Evolutionary conservation across 2,888 invertebrate species (phyloP).

Genomic region (Eristalinus sepulchralis): DNA sequence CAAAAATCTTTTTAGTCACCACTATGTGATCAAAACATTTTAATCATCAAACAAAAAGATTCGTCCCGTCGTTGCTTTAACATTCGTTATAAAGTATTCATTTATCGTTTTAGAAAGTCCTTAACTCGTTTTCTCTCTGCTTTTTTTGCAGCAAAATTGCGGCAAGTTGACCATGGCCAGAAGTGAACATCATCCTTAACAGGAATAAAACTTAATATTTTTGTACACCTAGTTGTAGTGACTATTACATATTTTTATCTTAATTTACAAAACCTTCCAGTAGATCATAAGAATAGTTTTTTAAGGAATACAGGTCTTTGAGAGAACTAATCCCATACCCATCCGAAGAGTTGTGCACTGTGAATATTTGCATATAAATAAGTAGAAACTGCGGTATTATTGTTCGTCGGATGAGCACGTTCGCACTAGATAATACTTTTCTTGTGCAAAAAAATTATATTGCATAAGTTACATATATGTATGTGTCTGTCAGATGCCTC

Average conservation of each 20-base stretch:
- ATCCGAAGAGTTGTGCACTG: background rate
- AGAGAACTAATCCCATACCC: background rate
- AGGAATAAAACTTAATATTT: background rate
- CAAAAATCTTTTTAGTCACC: too few species aligned
- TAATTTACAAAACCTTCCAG: slow-evolving; percentile 42
- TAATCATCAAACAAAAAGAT: too few species aligned
- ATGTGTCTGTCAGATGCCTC: background rate
- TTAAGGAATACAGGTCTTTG: background rate
- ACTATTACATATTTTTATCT: slow-evolving; percentile 13
- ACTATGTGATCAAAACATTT: too few species aligned
- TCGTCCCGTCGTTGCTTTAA: too few species aligned
- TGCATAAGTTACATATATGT: background rate
- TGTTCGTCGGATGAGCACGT: background rate
- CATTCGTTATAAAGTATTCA: too few species aligned
- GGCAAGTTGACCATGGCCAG: background rate
- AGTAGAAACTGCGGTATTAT: background rate
- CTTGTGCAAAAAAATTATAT: too few species aligned
- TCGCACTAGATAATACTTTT: background rate
- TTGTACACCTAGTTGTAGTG: slow-evolving; percentile 5
- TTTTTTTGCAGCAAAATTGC: slow-evolving; percentile 22
- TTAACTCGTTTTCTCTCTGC: background rate
- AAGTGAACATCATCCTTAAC: background rate
- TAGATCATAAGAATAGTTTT: slow-evolving; percentile 27
- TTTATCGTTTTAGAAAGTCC: too few species aligned
- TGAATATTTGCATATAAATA: background rate